Conservation (phyloP, 2,113 vertebrate genomes). For the Psephotus haematonotus region DNA sequence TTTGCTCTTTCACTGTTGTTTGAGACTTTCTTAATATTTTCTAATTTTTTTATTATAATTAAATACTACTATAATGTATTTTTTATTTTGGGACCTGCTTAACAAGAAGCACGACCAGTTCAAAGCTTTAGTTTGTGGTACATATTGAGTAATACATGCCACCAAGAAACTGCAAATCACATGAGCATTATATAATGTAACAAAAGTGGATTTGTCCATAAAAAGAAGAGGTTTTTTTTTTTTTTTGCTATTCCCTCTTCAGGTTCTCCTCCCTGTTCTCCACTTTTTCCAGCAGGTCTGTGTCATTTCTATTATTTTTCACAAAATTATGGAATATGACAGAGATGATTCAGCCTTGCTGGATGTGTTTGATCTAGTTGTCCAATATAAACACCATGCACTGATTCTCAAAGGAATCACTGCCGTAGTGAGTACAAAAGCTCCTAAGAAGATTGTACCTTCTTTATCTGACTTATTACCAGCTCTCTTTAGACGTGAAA, state of each 20-base stretch:
- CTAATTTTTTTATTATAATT: neutral
- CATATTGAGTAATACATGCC: neutral
- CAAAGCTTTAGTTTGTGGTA: neutral
- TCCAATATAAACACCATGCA: neutral
- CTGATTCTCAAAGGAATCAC: neutral
- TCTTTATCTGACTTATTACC: neutral
- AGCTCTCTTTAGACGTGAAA: neutral
- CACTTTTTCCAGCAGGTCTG: neutral
- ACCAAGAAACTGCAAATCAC: neutral
- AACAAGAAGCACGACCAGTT: neutral
- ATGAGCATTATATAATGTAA: neutral
- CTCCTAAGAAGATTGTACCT: neutral
- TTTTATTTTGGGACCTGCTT: neutral
- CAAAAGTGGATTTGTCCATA: neutral
- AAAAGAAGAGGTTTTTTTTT: neutral
- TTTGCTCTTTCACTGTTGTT: neutral
- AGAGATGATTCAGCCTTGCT: neutral
- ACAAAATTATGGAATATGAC: neutral
- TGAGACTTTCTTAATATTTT: neutral
- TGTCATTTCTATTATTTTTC: fast-evolving
- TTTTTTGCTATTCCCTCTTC: neutral
- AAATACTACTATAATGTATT: neutral
- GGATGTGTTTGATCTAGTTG: neutral
- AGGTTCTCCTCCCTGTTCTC: neutral
- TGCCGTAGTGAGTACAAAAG: neutral